Conservation (phyloP, 1,140 invertebrate species). For the Camponotus vicinus region DNA sequence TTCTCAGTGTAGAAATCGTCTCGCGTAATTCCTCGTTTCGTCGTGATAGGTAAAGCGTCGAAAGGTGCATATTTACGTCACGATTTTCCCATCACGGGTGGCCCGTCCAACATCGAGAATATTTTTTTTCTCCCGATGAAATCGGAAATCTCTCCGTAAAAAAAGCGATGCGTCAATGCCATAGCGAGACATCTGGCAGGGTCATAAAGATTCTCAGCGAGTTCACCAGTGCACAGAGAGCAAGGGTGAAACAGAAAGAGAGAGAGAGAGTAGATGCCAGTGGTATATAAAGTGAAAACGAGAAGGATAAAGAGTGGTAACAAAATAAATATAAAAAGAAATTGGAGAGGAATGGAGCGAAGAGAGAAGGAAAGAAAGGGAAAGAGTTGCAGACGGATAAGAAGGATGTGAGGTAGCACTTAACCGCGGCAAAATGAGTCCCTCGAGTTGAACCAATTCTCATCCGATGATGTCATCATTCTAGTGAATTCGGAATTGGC, state of each 20-base stretch:
- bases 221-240: conserved; percentile 55
- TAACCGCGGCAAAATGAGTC: conserved; percentile 60
- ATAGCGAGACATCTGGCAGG: conserved; percentile 70
- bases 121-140: conserved; percentile 44
- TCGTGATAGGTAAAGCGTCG: conserved; percentile 27
- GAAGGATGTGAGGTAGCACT: conserved; percentile 58
- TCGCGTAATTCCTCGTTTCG: neutral
- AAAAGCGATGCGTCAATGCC: conserved; percentile 66
- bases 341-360: neutral
- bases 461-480: conserved; percentile 72
- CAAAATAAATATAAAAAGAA: conserved; percentile 38
- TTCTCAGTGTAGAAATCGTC: neutral
- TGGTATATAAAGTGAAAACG: conserved; percentile 48
- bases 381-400: conserved; percentile 32
- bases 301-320: conserved; percentile 40
- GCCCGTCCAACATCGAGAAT: conserved; percentile 12
- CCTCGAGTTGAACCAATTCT: conserved; percentile 72
- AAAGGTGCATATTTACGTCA: conserved; percentile 45
- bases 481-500: conserved; percentile 65
- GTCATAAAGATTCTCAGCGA: conserved; percentile 68
- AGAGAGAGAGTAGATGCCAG: neutral
- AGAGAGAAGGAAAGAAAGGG: conserved; percentile 5
- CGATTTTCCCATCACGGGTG: conserved; percentile 17
- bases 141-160: conserved; percentile 41
- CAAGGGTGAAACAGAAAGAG: conserved; percentile 8